Percentiles rank a stretch among this genome's conserved stretches.
These are phyloP conservation scores for Incurvaria masculella DNA, from an alignment of 2,888 invertebrate genomes.

Conservation along the genomic window DNA sequence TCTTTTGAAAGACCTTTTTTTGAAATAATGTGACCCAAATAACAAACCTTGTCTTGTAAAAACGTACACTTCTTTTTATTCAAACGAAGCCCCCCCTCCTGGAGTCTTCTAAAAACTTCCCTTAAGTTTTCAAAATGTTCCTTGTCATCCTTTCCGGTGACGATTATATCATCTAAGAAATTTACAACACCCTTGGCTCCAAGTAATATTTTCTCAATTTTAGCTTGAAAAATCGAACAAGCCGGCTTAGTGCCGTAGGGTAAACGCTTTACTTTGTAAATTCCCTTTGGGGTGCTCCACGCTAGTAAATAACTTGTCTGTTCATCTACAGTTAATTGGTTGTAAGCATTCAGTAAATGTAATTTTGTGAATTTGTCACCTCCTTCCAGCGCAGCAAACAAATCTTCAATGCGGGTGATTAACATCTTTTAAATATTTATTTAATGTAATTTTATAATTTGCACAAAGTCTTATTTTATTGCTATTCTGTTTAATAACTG, in stretches of 20 bases:
- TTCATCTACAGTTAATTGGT: conserved; percentile 19
- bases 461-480: neutral
- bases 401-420: conserved; percentile 17
- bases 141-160: conserved; percentile 15
- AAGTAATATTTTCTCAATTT: conserved; percentile 15
- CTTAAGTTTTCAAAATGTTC: conserved; percentile 8
- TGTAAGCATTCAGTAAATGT: conserved; percentile 19
- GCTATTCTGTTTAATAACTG: conserved; percentile 24
- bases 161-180: conserved; percentile 18
- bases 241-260: conserved; percentile 20
- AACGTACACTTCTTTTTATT: conserved; percentile 17
- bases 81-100: conserved; percentile 11
- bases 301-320: conserved; percentile 11
- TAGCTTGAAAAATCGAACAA: conserved; percentile 21
- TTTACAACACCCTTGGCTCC: conserved; percentile 13
- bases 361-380: conserved; percentile 15
- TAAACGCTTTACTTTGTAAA: conserved; percentile 11
- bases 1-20: conserved; percentile 12
- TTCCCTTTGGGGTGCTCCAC: conserved; percentile 13
- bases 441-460: conserved; percentile 12
- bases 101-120: conserved; percentile 12
- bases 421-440: conserved; percentile 11
- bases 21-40: conserved; percentile 13
- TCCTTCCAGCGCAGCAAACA: conserved; percentile 15
- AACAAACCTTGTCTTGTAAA: conserved; percentile 16